Evolutionary conservation across 2,888 invertebrate genomes (phyloP), one percentile per base, ranked within the genome.

Genomic region (Netelia virgata): DNA sequence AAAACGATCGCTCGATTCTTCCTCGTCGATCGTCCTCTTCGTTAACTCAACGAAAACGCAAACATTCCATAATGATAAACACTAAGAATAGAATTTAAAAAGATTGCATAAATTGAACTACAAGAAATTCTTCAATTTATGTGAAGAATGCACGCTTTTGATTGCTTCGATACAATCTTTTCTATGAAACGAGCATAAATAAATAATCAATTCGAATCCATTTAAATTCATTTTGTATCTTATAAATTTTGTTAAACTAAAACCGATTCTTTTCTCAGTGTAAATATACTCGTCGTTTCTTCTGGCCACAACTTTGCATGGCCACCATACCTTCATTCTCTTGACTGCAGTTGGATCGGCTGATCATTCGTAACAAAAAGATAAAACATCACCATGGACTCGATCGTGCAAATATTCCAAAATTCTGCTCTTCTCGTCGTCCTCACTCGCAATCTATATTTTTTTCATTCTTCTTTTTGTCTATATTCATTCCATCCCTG

Each of bases 391-490:
- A 16, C 3, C 9, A 36, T 64, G 50, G 20, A 10, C 36, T 68
- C 16, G 6, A 74, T 61, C 61, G 16, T 23, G n/a, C 57, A 57
- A 11, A 66, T 6, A 43, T 36, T 66, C 11, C 47, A 63, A 66
- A 66, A 55, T 66, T 72, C 20, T 63, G 43, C 59, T 80, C 47
- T 55, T 80, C 80, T 80, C 68, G 69, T 69, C 57, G 57, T 79
- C 28, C 50, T 36, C 53, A 57, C 47, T 73, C 55, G 59, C 61
- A 53, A 47, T 63, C 53, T 53, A 11, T 43, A 43, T 28, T 61
- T 23, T 59, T 77, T 69, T 36, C 41, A 10, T 36, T 64, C 43
- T 43, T 70, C 10, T 55, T 10, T 5, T 10, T 53, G 6, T 59
- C 0, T 36, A n/a, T 9, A 47, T 64, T 69, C 6, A 43, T 61